Evolutionary conservation across 2,113 vertebrate species (phyloP).

Genomic region (Ariopsis seemanni): DNA sequence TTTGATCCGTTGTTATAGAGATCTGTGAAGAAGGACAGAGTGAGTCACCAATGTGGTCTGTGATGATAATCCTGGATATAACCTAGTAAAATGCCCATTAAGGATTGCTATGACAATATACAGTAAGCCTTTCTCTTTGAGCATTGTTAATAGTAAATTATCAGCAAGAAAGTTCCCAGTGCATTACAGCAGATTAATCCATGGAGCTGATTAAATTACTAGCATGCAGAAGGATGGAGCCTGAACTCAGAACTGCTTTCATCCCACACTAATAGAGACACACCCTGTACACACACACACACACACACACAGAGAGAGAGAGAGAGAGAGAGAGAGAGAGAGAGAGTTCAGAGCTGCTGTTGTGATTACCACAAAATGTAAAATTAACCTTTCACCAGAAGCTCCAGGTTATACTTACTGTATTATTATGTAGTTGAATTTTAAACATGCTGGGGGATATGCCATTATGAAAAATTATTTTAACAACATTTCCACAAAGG

Average conservation of each 20-base stretch:
- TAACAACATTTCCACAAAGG: neutral
- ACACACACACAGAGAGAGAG: neutral
- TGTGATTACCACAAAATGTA: neutral
- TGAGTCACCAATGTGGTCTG: neutral
- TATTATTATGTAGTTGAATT: neutral
- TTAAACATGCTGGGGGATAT: too few relatives aligned
- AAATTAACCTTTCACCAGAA: neutral
- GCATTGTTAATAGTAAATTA: neutral
- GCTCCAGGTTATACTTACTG: neutral
- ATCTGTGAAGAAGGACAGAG: neutral
- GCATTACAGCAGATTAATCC: constrained; percentile 61
- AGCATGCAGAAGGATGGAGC: constrained; percentile 49
- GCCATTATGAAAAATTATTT: neutral
- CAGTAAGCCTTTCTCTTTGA: neutral
- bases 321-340: too few relatives aligned
- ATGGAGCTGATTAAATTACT: neutral
- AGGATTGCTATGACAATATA: neutral
- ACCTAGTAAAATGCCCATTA: neutral
- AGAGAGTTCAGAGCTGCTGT: neutral
- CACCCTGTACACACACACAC: neutral
- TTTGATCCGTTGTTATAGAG: neutral
- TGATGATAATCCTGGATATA: neutral
- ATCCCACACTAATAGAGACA: neutral
- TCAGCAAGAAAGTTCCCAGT: constrained; percentile 56
- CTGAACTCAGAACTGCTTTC: constrained; percentile 26